Conservation (phyloP, 1,140 invertebrate genomes). For the Ctenoplectra terminalis region DNA sequence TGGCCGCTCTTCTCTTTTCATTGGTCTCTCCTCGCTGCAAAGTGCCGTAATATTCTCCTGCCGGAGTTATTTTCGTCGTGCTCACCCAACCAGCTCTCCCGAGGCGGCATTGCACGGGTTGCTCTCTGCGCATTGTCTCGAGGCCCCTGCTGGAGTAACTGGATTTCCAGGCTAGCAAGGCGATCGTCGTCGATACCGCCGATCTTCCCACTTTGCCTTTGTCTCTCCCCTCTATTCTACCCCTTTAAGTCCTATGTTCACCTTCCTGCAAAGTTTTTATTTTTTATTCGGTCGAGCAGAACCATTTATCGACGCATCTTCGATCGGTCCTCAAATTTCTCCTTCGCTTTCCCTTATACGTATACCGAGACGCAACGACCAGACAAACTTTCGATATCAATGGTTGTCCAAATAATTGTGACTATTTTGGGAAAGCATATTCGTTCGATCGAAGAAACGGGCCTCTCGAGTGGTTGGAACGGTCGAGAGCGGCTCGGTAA, state of each 20-base stretch:
- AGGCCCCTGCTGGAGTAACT: slow-evolving; percentile 60
- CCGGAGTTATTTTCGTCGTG: slow-evolving; percentile 70
- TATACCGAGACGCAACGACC: no score
- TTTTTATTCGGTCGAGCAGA: not conserved
- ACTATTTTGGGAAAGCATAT: not conserved
- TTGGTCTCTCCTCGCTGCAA: slow-evolving; percentile 61
- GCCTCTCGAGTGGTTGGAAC: not conserved
- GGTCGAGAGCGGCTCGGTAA: slow-evolving; percentile 18
- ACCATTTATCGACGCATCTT: not conserved
- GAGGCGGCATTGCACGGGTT: slow-evolving; percentile 63
- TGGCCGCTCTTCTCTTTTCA: slow-evolving; percentile 25
- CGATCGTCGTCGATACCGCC: slow-evolving; percentile 49
- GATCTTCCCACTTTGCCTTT: slow-evolving; percentile 49
- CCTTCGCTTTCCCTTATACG: no score
- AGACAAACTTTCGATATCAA: no score
- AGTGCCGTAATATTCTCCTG: slow-evolving; percentile 74
- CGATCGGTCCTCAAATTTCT: no score
- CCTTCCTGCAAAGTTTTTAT: not conserved
- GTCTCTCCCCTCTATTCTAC: slow-evolving; percentile 1
- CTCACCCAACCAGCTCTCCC: slow-evolving; percentile 65
- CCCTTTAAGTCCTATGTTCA: not conserved
- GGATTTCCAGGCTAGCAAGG: slow-evolving; percentile 67
- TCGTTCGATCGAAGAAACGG: not conserved
- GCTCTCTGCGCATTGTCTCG: slow-evolving; percentile 64
- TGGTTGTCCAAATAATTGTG: no score